Evolutionary conservation across 2,113 vertebrate genomes (phyloP), one percentile per base, ranked within the genome.

Genomic region (Bubalus kerabau): DNA sequence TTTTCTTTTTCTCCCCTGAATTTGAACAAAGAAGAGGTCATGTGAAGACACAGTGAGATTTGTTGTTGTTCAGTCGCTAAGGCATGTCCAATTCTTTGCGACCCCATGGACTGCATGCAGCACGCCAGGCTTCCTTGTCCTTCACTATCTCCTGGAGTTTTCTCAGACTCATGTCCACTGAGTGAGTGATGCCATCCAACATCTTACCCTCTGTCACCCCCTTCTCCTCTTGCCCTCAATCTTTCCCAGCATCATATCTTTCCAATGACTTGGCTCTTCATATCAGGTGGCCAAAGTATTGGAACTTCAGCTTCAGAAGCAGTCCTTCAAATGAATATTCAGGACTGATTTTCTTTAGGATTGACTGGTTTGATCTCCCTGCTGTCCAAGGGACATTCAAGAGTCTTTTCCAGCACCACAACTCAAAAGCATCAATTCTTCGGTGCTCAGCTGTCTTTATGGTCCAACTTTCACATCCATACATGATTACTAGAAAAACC

Each of bases 11-110:
- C 30, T 76, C 3, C 71, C 67, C 26, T 59, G 32, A 56, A 3
- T 26, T 62, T 30, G 21, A 67, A 93, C 30, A 90, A 90, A 50
- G 43, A 60, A 32, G 36, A 90, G 46, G 26, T 46, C 23, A 43
- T 74, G 56, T 50, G 78, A 54, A 26, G 23, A 40, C 30, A 78
- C 7, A 50, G 30, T 9, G 3, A 36, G 43, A 64, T 24, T 43
- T 76, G 71, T 43, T 74, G 36, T 24, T 43, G 40, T 76, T 76
- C 36, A 43, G 71, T 26, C 1, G 0, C 71, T 43, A 24, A 76
- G 40, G 11, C 1, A 0, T 43, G 12, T 76, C 36, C 23, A 76
- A 2, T 43, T 76, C 40, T 43, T 76, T 26, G 71, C 0, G 12
- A 76, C 21, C 71, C 23, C 71, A 26, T 26, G 71, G 12, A 43